These are phyloP conservation scores for Thalassarche chlororhynchos DNA, from an alignment of 2,113 vertebrate species.

Conservation along the genomic window DNA sequence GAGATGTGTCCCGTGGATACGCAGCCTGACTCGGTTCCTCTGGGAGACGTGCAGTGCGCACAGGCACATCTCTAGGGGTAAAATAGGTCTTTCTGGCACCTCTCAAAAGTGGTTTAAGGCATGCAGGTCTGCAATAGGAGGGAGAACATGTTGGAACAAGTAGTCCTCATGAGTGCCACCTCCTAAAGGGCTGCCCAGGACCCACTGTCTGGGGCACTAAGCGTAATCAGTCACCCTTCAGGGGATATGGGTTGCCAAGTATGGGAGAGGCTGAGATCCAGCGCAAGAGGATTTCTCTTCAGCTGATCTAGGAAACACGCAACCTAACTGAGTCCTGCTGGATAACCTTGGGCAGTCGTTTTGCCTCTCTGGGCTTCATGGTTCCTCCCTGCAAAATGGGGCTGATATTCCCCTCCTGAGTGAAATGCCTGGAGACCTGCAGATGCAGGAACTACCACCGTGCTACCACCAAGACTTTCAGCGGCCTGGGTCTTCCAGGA, in stretches of 20 bases:
- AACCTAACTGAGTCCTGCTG: not conserved
- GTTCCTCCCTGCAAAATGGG: not conserved
- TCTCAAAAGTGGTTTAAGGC: not conserved
- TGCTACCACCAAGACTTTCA: not conserved
- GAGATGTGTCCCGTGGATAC: not conserved
- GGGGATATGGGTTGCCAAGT: not conserved
- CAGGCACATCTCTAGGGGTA: not conserved
- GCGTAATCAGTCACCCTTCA: not conserved
- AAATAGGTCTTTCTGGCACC: not conserved
- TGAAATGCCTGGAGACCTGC: not conserved
- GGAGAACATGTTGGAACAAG: not conserved
- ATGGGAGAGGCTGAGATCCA: not conserved
- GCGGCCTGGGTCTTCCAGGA: too few relatives aligned
- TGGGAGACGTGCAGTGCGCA: not conserved
- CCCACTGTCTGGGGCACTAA: too few relatives aligned
- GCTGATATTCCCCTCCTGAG: not conserved
- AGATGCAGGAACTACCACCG: not conserved
- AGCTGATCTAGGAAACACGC: not conserved
- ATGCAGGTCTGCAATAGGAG: not conserved
- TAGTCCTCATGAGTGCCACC: accelerated
- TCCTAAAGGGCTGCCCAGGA: not conserved
- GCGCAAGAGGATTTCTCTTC: slow-evolving; percentile 23
- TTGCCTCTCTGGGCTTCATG: not conserved
- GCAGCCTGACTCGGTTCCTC: not conserved
- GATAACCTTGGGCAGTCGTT: not conserved